Conservation (phyloP, 1,140 invertebrate genomes). For the Ips typographus region DNA sequence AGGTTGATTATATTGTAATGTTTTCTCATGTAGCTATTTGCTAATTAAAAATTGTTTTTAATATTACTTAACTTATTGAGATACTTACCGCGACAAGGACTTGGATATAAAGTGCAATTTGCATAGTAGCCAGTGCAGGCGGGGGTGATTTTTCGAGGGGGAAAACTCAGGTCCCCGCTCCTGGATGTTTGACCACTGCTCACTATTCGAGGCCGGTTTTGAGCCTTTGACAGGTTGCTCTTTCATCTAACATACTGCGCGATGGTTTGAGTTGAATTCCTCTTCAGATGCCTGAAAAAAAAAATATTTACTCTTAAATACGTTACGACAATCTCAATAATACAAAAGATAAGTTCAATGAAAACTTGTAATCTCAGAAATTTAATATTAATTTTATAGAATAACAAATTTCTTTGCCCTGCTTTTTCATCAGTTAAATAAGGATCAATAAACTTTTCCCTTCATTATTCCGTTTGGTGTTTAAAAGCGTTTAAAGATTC, state of each 20-base stretch:
- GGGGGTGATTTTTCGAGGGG: constrained; percentile 43
- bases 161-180: constrained; percentile 46
- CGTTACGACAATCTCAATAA: too few species aligned
- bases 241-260: constrained; percentile 16
- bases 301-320: neutral
- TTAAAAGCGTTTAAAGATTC: too few species aligned
- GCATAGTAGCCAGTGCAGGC: constrained; percentile 51
- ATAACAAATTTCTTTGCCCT: neutral
- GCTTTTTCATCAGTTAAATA: too few species aligned
- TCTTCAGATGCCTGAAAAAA: constrained; percentile 2
- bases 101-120: constrained; percentile 50
- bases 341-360: neutral
- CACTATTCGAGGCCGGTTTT: constrained; percentile 9
- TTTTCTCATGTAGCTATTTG: too few species aligned
- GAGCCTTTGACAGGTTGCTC: neutral
- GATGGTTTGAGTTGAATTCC: neutral
- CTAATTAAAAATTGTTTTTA: too few species aligned
- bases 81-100: constrained; percentile 50
- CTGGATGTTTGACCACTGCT: constrained; percentile 35
- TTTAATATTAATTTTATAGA: neutral
- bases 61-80: too few species aligned
- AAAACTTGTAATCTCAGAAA: neutral
- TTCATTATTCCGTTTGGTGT: too few species aligned
- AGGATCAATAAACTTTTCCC: too few species aligned
- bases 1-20: too few species aligned